These are phyloP conservation scores for Hippopotamyrus pictus DNA, from an alignment of 2,797 vertebrate species.

Conservation along the genomic window DNA sequence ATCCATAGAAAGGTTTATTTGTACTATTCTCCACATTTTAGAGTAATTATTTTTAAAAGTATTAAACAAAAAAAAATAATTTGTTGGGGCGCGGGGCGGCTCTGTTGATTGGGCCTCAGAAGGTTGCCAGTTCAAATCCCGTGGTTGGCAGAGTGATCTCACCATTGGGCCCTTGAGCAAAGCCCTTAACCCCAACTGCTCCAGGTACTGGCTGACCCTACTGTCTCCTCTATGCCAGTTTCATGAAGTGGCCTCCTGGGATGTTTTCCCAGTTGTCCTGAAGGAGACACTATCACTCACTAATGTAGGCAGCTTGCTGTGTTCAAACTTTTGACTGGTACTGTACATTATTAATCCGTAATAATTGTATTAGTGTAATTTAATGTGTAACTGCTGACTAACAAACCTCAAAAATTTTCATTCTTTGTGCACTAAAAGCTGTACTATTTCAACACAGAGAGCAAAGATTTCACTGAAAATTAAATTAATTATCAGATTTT, in stretches of 20 bases:
- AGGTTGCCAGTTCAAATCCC: not conserved
- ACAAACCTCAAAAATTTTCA: not conserved
- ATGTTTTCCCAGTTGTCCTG: not conserved
- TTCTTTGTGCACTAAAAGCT: not conserved
- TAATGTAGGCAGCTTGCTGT: not conserved
- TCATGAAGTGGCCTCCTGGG: not conserved
- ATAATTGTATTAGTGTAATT: not conserved
- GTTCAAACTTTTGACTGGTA: not conserved
- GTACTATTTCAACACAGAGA: not conserved
- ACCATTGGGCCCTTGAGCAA: not conserved
- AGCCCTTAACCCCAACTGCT: not conserved
- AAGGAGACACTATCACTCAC: not conserved
- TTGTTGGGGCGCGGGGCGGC: not conserved
- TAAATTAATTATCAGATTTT: not conserved
- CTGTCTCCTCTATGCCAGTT: not conserved
- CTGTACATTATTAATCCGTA: not conserved
- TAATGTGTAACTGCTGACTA: not conserved
- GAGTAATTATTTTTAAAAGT: not conserved
- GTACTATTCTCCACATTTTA: not conserved
- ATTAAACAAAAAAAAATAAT: not conserved
- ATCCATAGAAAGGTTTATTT: not conserved
- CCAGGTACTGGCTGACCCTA: not conserved
- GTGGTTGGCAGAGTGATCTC: not conserved
- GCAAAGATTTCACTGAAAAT: not conserved
- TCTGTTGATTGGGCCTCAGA: not conserved